Evolutionary conservation across 2,888 invertebrate genomes (phyloP), one percentile per base, ranked within the genome.

Genomic region (Mimumesa dahlbomi): DNA sequence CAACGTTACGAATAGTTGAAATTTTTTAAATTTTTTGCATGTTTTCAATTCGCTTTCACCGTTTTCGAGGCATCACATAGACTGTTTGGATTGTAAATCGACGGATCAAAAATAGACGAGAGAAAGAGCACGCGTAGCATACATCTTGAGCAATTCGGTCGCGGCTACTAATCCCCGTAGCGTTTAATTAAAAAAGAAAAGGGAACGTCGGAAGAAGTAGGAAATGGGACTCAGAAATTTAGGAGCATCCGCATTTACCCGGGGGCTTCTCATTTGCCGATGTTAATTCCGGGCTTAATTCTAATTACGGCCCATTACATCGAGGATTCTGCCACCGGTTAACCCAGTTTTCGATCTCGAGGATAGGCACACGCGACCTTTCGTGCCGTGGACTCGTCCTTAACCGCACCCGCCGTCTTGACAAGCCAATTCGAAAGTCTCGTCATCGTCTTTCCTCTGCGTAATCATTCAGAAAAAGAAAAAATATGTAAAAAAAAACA

Each of bases 331-430:
- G 52, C n/a, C 46, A 65, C 65, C 58, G 65, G 68, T 69, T 81
- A 81, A 81, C 79, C 81, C 67, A 80, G 62, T 81, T 79, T 25
- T 46, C 58, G 64, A 61, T 61, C 58, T 54, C 45, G 59, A 34
- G 71, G 71, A 77, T 64, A 57, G 63, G 29, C 50, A 56, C 87
- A 88, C 86, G 88, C 88, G 83, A 87, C 81, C 74, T 86, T 77
- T 81, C 88, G 87, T 87, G 86, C 72, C 74, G 69, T 64, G 53
- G 69, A 75, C 80, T 78, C 82, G 82, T 85, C 81, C 81, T 82
- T 78, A 76, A 77, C 59, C 58, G 54, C 52, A 53, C 62, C 69
- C 52, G 46, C 48, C 53, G 42, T 31, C 50, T 36, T 29, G 56
- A 68, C 53, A 64, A 43, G 42, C 54, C 58, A 40, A 58, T 63